Base-by-base conservation (phyloP, 2,113 vertebrate species). In the Mastomys natalensis region DNA sequence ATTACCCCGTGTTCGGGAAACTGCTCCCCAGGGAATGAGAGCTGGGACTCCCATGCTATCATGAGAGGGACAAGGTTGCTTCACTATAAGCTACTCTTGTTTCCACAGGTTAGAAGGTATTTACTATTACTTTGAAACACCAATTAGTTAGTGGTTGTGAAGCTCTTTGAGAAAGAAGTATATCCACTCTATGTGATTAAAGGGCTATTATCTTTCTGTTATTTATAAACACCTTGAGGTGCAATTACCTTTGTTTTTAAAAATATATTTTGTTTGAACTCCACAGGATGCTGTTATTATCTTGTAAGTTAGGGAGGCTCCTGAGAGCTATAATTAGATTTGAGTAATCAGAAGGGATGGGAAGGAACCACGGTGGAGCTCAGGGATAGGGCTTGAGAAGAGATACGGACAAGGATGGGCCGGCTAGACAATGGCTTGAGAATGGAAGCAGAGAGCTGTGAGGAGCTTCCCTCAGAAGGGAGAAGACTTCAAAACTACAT, bases 311-410 rank as follows among this genome's bases (percentile, higher is more conserved):
- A 76, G 40, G 1, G 13, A 74, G 76, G 85, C 70, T 93, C 78
- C 45, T 92, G n/a, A 96, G 95, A 95, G 70, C 66, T 95, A n/a
- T 94, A 90, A 55, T 93, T 96, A 95, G 91, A 85, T 6, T 58
- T 31, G 31, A 90, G 53, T 51, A 88, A 62, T 29, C 15, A 34
- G 19, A 34, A n/a, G 11, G 34, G 64, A n/a, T 55, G 43, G 21
- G n/a, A 31, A 40, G 60, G 37, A 94, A 24, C 16, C 26, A 84
- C n/a, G 16, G 9, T 26, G 37, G 76, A 84, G 66, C 45, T 48
- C 29, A 40, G 19, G 34, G 70, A 29, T 53, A 31, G 37, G 62
- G 16, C 45, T 34, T 62, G 43, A 40, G 48, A 82, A 80, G 34
- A 91, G 31, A 84, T 0, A 0, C 2, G 0, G 3, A n/a, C 0